A percentile compares a stretch with the other conserved stretches of the same genome.
phyloP scores from a whole-genome alignment of 1,140 invertebrate genomes.

The Orchesella cincta region DNA sequence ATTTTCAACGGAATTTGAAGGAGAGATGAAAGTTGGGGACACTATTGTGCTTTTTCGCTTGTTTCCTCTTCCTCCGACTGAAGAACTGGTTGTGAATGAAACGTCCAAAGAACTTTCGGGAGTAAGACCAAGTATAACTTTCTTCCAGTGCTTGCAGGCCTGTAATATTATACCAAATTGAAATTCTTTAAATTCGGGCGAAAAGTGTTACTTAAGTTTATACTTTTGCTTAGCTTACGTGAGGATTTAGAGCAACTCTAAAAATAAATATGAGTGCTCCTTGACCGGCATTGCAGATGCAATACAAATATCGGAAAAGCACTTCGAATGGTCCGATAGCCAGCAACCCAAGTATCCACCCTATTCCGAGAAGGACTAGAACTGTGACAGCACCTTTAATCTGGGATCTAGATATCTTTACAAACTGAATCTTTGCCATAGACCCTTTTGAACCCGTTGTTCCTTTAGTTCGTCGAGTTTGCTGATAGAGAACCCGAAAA shows the following conservation, averaged over 20 bases:
- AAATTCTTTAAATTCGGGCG: background rate
- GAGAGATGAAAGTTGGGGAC: conserved; percentile 31
- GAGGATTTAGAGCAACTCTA: conserved; percentile 38
- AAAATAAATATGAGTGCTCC: conserved; percentile 47
- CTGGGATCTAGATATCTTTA: conserved; percentile 53
- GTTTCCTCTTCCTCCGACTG: background rate
- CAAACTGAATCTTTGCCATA: background rate
- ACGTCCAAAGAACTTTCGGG: conserved; percentile 2
- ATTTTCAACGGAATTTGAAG: conserved; percentile 34
- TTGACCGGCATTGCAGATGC: conserved; percentile 54
- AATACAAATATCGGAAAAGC: conserved; percentile 61
- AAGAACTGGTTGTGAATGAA: conserved; percentile 9
- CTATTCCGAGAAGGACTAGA: conserved; percentile 61
- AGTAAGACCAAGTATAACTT: conserved; percentile 29
- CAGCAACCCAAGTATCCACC: conserved; percentile 62
- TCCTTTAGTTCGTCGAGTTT: conserved; percentile 17
- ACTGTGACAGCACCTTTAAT: conserved; percentile 62
- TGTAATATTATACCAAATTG: background rate
- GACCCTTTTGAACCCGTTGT: background rate
- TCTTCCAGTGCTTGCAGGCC: conserved; percentile 38
- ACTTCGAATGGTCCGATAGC: conserved; percentile 59
- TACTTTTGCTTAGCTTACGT: background rate
- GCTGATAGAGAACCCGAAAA: conserved; percentile 38
- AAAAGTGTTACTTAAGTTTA: background rate
- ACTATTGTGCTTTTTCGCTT: background rate